Percentiles rank a stretch among this genome's conserved stretches.
phyloP scores from a whole-genome alignment of 1,140 invertebrate species.

The Oncopodura yosiiana region DNA sequence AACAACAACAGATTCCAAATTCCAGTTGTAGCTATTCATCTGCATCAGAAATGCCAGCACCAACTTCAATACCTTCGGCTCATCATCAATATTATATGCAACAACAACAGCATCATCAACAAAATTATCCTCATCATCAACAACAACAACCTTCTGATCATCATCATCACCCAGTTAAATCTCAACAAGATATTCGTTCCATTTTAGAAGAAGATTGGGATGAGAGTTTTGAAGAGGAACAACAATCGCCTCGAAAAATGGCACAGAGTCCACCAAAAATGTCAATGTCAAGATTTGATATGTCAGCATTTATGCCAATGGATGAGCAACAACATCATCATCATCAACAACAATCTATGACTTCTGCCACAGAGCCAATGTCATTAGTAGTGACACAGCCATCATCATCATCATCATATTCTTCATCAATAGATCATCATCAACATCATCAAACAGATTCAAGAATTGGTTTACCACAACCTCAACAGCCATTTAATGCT shows the following conservation, averaged over 20 bases:
- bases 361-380: neutral
- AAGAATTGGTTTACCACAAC: too few relatives aligned
- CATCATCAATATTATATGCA: neutral
- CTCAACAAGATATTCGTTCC: constrained; percentile 30
- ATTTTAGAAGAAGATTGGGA: constrained; percentile 35
- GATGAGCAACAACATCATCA: constrained; percentile 12
- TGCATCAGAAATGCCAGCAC: neutral
- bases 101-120: neutral
- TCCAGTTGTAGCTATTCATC: too few relatives aligned
- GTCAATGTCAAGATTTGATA: constrained; percentile 29
- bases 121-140: constrained; percentile 1
- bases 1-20: neutral
- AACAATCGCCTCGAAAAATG: constrained; percentile 16
- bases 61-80: neutral
- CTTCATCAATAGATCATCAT: neutral
- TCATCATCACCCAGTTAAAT: neutral
- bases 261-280: constrained; percentile 16
- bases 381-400: neutral
- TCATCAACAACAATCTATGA: neutral
- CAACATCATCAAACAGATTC: neutral
- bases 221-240: constrained; percentile 30
- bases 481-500: constrained; percentile 28
- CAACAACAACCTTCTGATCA: constrained; percentile 4
- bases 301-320: constrained; percentile 25
- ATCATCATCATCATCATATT: constrained; percentile 11